Evolutionary conservation across 2,113 vertebrate species (phyloP).

Genomic region (Sebastes schlegelii): DNA sequence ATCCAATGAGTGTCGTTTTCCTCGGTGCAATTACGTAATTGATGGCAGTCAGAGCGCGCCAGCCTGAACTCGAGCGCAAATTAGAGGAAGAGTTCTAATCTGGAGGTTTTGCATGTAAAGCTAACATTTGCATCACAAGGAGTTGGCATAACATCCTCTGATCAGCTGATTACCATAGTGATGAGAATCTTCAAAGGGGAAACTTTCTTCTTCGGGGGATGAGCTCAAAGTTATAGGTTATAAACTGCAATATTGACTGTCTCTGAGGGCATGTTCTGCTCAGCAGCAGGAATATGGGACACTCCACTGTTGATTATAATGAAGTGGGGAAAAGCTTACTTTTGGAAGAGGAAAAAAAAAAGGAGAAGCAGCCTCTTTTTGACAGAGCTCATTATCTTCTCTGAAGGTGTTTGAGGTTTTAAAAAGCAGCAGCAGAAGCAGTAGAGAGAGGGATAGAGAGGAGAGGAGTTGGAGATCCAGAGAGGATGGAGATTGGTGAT

Average conservation of each 20-base stretch:
- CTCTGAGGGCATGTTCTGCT: conserved; percentile 69
- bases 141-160: conserved; percentile 60
- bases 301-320: conserved; percentile 68
- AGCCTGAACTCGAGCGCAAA: conserved; percentile 37
- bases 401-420: conserved; percentile 72
- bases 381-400: conserved; percentile 75
- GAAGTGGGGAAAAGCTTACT: conserved; percentile 49
- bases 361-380: conserved; percentile 50
- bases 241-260: conserved; percentile 67
- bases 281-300: conserved; percentile 70
- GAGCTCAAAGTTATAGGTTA: conserved; percentile 67
- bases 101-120: conserved; percentile 56
- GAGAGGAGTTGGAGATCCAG: conserved; percentile 24
- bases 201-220: conserved; percentile 51
- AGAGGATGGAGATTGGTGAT: conserved; percentile 63
- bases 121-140: conserved; percentile 74
- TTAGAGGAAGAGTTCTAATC: conserved; percentile 51
- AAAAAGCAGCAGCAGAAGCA: conserved; percentile 50
- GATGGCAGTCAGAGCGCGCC: conserved; percentile 11
- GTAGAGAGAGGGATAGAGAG: background rate
- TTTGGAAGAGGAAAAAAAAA: conserved; percentile 39
- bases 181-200: conserved; percentile 70
- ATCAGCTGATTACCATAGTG: conserved; percentile 76
- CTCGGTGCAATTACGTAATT: conserved; percentile 40
- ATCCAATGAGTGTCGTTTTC: conserved; percentile 37